Conservation (phyloP, 2,888 invertebrate genomes). For the Stenchaetothrips biformis region DNA sequence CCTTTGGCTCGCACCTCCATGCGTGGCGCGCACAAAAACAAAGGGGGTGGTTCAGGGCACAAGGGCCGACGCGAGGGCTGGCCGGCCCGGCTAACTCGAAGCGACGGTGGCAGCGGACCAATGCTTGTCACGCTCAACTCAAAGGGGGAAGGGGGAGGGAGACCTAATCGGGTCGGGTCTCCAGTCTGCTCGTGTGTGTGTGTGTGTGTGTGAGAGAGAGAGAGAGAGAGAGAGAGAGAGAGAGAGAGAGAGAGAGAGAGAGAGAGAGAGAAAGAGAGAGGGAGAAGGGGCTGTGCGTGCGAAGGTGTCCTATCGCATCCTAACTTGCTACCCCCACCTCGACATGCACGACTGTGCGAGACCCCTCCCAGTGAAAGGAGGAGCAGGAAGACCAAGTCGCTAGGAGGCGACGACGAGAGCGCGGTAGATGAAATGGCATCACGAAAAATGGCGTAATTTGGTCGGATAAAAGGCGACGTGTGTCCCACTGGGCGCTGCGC, state of each 20-base stretch:
- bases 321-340: no score
- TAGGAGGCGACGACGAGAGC: background rate
- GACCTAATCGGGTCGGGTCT: background rate
- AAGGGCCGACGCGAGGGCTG: no score
- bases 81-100: background rate
- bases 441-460: constrained; percentile 15
- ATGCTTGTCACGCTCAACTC: constrained; percentile 13
- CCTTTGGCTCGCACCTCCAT: background rate
- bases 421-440: constrained; percentile 1
- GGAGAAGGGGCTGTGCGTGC: background rate
- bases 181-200: background rate
- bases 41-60: background rate
- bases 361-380: background rate
- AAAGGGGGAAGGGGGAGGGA: background rate
- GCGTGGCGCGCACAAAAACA: background rate
- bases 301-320: no score
- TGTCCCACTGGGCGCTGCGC: no score
- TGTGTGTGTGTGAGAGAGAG: background rate
- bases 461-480: background rate
- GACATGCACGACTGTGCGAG: no score
- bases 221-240: background rate
- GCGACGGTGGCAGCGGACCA: constrained; percentile 8
- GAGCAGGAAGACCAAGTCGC: background rate
- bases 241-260: background rate
- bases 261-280: background rate